A percentile compares a stretch with the other conserved stretches of the same genome.
These are phyloP conservation scores for Orchesella cincta DNA, from an alignment of 1,140 invertebrate species.

Conservation along the genomic window DNA sequence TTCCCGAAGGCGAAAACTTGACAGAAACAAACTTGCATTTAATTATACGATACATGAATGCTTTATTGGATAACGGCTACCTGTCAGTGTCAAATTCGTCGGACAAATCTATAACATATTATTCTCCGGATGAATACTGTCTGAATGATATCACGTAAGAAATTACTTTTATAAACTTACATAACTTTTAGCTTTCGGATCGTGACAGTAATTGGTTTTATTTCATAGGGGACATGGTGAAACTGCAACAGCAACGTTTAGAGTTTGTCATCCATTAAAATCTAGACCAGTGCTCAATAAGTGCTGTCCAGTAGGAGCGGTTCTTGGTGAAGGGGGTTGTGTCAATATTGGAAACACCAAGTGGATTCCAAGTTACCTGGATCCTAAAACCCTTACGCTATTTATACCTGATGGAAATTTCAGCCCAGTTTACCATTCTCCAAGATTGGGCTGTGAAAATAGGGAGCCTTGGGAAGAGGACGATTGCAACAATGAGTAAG, in stretches of 20 bases:
- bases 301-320: not conserved
- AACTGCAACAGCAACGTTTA: not conserved
- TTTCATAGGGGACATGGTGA: not conserved
- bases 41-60: too few species aligned
- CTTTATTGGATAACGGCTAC: not conserved
- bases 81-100: not conserved
- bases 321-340: not conserved
- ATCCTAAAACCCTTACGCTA: not conserved
- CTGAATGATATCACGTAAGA: too few species aligned
- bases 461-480: not conserved
- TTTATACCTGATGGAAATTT: not conserved
- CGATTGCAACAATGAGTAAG: not conserved
- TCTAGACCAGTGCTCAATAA: not conserved
- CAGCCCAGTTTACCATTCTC: not conserved
- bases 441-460: not conserved
- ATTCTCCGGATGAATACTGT: not conserved
- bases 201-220: not conserved
- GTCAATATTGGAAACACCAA: not conserved
- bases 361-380: not conserved
- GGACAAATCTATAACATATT: not conserved
- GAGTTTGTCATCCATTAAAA: not conserved
- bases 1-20: too few species aligned
- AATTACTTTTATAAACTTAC: too few species aligned
- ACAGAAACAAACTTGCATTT: too few species aligned
- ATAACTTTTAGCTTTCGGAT: too few species aligned